Evolutionary conservation across 2,888 invertebrate genomes (phyloP).

Genomic region (Nephrotoma appendiculata): DNA sequence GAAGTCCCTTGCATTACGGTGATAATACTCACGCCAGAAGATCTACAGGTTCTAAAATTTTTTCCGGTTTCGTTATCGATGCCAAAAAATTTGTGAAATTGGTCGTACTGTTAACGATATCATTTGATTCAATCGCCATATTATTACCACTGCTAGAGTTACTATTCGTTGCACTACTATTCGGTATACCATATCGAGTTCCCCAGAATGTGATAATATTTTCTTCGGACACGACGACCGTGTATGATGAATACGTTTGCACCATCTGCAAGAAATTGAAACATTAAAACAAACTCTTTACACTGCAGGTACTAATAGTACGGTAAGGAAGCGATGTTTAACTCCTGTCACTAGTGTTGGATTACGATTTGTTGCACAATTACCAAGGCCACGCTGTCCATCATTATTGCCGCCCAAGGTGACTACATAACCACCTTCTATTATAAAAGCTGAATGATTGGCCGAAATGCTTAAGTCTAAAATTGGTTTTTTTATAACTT

Average conservation of each 20-base stretch:
- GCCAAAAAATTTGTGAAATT: constrained; percentile 31
- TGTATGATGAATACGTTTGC: constrained; percentile 48
- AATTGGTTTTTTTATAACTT: constrained; percentile 38
- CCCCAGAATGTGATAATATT: constrained; percentile 60
- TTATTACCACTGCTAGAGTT: constrained; percentile 10
- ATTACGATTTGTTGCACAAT: constrained; percentile 12
- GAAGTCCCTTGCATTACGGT: neutral
- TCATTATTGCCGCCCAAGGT: constrained; percentile 49
- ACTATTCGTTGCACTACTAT: constrained; percentile 11
- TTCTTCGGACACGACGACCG: constrained; percentile 46
- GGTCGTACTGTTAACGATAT: constrained; percentile 21
- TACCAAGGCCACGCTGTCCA: constrained; percentile 42
- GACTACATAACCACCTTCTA: constrained; percentile 46
- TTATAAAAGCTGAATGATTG: constrained; percentile 44
- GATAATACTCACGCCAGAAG: constrained; percentile 35
- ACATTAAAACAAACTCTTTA: neutral
- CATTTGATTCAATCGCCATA: constrained; percentile 9
- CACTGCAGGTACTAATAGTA: constrained; percentile 10
- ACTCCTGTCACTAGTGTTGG: constrained; percentile 25
- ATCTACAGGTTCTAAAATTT: constrained; percentile 35
- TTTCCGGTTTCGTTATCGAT: constrained; percentile 32
- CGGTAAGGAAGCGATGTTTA: constrained; percentile 25
- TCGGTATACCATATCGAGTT: constrained; percentile 33
- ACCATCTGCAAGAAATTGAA: constrained; percentile 35
- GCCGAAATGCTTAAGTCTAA: constrained; percentile 42